Percentiles rank a stretch among this genome's conserved stretches.
Conservation (phyloP, 2,113 vertebrate genomes). For the Hemicordylus capensis region DNA sequence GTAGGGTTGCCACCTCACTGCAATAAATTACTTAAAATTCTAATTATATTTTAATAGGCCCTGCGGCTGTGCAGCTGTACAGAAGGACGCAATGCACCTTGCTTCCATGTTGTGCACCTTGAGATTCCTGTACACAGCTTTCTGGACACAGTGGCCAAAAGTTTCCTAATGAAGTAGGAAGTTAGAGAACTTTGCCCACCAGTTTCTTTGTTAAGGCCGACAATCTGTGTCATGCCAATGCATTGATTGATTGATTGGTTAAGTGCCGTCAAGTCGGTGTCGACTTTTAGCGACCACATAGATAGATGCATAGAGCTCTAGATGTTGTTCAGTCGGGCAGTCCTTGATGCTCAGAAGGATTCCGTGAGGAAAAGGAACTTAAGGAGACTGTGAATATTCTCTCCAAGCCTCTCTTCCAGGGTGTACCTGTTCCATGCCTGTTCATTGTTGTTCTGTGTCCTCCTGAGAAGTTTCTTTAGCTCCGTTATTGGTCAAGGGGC, state of each 20-base stretch:
- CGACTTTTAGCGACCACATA: no score
- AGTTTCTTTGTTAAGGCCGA: not conserved
- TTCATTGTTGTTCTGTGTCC: not conserved
- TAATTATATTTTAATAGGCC: constrained; percentile 44
- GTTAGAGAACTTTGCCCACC: not conserved
- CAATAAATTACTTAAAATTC: constrained; percentile 30
- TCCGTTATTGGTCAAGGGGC: no score
- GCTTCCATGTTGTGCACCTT: not conserved
- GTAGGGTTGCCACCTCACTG: not conserved
- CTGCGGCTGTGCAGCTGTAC: constrained; percentile 26
- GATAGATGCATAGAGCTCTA: not conserved
- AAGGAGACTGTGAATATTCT: not conserved
- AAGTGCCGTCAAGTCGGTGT: no score
- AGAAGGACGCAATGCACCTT: not conserved
- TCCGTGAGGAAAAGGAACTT: not conserved
- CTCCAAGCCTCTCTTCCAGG: not conserved
- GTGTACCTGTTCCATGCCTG: not conserved
- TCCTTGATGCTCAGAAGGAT: not conserved
- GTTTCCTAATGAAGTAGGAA: not conserved
- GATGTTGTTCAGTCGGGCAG: not conserved
- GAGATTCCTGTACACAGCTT: constrained; percentile 2
- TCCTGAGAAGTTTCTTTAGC: not conserved
- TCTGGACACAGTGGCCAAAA: not conserved
- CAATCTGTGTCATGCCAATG: no score
- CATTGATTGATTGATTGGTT: no score